Evolutionary conservation across 2,888 invertebrate genomes (phyloP).

Genomic region (Rotaria macrura): DNA sequence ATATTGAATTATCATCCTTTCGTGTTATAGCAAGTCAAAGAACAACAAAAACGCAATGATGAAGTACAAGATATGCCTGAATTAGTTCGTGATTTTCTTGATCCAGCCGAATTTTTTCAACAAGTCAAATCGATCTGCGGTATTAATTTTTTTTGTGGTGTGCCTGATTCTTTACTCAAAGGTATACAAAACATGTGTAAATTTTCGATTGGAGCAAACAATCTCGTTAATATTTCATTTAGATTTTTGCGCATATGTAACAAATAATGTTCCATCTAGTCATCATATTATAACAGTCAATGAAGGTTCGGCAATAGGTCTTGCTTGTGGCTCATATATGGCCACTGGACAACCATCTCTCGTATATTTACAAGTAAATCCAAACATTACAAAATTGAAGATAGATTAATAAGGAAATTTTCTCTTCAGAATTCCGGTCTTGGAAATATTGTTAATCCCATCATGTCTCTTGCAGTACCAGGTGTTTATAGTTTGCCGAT

Average conservation of each 20-base stretch:
- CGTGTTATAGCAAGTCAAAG: constrained; percentile 24
- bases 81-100: constrained; percentile 48
- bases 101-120: constrained; percentile 49
- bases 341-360: constrained; percentile 49
- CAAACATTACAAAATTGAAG: neutral
- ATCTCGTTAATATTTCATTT: too few relatives aligned
- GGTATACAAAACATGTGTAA: too few relatives aligned
- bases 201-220: too few relatives aligned
- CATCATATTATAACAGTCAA: constrained; percentile 51
- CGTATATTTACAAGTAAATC: constrained; percentile 48
- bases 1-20: neutral
- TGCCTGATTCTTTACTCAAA: constrained; percentile 52
- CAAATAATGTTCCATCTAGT: constrained; percentile 42
- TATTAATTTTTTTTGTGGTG: constrained; percentile 51
- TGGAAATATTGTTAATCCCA: constrained; percentile 51
- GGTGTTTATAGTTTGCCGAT: constrained; percentile 51
- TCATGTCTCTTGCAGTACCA: constrained; percentile 51
- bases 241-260: constrained; percentile 52
- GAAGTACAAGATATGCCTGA: constrained; percentile 44
- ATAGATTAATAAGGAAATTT: too few relatives aligned
- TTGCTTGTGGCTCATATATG: constrained; percentile 51
- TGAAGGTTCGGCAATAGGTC: constrained; percentile 50
- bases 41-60: constrained; percentile 24
- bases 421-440: constrained; percentile 48
- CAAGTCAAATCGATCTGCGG: constrained; percentile 43